Evolutionary conservation across 35 echinoderm and acorn worm species (phyloP).

Genomic region (Ptychodera flava): DNA sequence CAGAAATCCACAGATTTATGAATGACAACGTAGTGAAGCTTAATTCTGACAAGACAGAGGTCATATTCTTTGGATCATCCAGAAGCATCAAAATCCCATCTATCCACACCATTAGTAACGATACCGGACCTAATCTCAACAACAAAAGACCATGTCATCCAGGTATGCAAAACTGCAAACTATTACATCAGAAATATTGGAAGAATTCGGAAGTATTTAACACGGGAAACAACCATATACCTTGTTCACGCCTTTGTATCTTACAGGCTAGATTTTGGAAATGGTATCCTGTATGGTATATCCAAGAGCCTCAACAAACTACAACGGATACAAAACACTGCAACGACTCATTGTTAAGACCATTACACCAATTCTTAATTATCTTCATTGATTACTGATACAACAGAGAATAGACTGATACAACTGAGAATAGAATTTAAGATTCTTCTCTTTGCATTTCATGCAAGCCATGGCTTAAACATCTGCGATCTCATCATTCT

Average conservation of each 20-base stretch:
- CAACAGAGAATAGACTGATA: not conserved
- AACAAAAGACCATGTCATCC: not conserved
- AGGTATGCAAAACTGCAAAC: not conserved
- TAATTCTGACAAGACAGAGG: not conserved
- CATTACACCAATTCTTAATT: not conserved
- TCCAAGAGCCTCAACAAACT: not conserved
- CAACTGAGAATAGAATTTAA: not conserved
- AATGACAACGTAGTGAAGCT: not conserved
- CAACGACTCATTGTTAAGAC: not conserved
- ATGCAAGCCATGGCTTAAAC: not conserved
- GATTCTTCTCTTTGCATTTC: not conserved
- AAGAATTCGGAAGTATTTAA: not conserved
- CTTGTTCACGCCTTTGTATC: not conserved
- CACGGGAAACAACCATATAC: not conserved
- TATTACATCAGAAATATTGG: not conserved
- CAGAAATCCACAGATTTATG: not conserved
- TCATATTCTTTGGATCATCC: not conserved
- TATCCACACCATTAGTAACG: not conserved
- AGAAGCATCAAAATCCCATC: not conserved
- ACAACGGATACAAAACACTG: not conserved
- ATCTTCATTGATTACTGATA: not conserved
- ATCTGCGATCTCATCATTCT: not conserved
- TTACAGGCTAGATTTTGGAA: not conserved
- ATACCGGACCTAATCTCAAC: not conserved
- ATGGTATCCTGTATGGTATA: not conserved